These are phyloP conservation scores for Opisthograptis luteolata DNA, from an alignment of 2,888 invertebrate species.

Conservation along the genomic window DNA sequence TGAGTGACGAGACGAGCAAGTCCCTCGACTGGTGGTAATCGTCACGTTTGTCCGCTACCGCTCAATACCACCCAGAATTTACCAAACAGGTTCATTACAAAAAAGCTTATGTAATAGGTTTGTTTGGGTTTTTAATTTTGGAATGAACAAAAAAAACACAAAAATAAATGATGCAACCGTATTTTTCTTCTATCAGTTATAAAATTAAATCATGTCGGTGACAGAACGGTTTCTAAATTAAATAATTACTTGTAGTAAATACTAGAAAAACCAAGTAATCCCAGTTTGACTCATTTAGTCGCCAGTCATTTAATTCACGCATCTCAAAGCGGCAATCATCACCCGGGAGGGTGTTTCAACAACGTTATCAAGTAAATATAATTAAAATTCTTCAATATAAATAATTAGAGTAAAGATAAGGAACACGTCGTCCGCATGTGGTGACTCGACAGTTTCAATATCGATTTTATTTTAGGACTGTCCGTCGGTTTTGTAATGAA, in stretches of 20 bases:
- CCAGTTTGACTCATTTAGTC: conserved; percentile 10
- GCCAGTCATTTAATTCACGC: not conserved
- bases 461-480: not conserved
- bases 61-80: too few relatives aligned
- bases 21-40: too few relatives aligned
- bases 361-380: conserved; percentile 1
- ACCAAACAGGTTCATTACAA: too few relatives aligned
- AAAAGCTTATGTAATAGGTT: too few relatives aligned
- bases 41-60: too few relatives aligned
- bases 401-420: conserved; percentile 8
- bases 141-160: too few relatives aligned
- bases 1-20: too few relatives aligned
- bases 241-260: too few relatives aligned
- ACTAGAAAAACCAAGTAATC: too few relatives aligned
- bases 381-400: conserved; percentile 6
- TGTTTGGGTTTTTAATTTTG: too few relatives aligned
- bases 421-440: conserved; percentile 3
- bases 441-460: conserved; percentile 1
- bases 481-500: too few relatives aligned
- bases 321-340: not conserved
- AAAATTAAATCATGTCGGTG: not conserved
- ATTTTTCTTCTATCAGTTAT: not conserved
- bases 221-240: too few relatives aligned
- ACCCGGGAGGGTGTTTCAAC: not conserved
- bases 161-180: not conserved